These are phyloP conservation scores for Spea bombifrons DNA, from an alignment of 2,113 vertebrate species.

Conservation along the genomic window DNA sequence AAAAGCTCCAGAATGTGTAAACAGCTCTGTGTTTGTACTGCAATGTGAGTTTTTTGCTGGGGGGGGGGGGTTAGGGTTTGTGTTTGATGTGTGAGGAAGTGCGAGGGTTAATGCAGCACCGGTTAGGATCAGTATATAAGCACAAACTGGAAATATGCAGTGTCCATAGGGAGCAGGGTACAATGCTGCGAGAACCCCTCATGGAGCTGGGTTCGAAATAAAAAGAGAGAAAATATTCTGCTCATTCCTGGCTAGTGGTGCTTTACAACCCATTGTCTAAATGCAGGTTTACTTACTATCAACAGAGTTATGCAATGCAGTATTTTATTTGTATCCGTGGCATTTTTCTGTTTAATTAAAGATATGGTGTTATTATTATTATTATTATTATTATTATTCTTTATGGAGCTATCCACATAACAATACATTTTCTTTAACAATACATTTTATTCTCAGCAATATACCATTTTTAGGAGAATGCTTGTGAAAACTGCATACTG, in stretches of 20 bases:
- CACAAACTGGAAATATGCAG: slow-evolving; percentile 12
- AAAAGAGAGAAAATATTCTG: neutral
- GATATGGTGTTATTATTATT: too few relatives aligned
- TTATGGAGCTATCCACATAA: too few relatives aligned
- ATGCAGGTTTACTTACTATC: slow-evolving; percentile 3
- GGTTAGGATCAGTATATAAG: neutral
- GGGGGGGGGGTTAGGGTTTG: neutral
- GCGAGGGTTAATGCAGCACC: slow-evolving; percentile 8
- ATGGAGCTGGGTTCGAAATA: neutral
- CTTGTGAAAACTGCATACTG: too few relatives aligned
- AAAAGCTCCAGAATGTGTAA: slow-evolving; percentile 51
- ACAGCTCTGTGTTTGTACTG: slow-evolving; percentile 48
- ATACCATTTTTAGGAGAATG: too few relatives aligned
- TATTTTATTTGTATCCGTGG: neutral
- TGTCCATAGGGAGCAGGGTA: slow-evolving; percentile 16
- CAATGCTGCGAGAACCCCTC: neutral
- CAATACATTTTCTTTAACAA: too few relatives aligned
- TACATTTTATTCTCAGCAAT: too few relatives aligned
- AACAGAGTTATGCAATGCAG: neutral
- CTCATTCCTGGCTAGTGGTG: neutral
- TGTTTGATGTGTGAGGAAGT: neutral
- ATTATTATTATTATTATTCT: too few relatives aligned
- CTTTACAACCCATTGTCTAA: neutral
- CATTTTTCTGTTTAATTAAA: too few relatives aligned
- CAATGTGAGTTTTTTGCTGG: slow-evolving; percentile 14